Base-by-base conservation (phyloP, 1,140 invertebrate species). In the Ostrea edulis region DNA sequence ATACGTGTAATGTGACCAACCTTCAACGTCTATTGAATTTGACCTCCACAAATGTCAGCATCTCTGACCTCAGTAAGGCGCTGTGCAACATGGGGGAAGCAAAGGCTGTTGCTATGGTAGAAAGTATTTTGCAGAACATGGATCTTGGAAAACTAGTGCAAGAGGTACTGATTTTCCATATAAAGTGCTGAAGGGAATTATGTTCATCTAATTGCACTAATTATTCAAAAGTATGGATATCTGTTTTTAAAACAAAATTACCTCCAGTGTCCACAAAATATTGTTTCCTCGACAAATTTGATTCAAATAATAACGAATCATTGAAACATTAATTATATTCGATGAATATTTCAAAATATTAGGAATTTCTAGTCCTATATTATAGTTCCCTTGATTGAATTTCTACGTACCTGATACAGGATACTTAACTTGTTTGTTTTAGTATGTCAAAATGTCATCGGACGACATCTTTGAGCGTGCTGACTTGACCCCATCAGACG, bases 101-200 rank as follows among this genome's bases (percentile, higher is more conserved):
- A 17, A 91, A 90, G 20, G 65, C 82, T 8, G 71, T 86, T 17
- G 65, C 89, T 11, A 35, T 92, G 17, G 86, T 87, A 12, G 90
- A 91, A 25, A 87, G 82, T 44, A 25, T 93, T 3, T 82, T 92
- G 5, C 87, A 81, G 17, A 83, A 92, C 17, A 62, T 93, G 17
- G 91, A 93, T 83, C 90, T 94, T 65, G 93, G 93, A 12, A 89
- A 90, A 11, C 84, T 93, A 9, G 81, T 94, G 2, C 62, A 92
- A 86, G 87, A 90, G 84, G 93, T 92, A 85, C 51, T n/a, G 86
- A 52, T 8, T 17, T 81, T 7, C 55, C 0, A 62, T 7, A 2
- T 20, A 17, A n/a, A n/a, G n/a, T 20, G 20, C 12, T 0, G 5
- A 62, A 7, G 55, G 17, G 2, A 7, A 17, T 62, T n/a, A 20